Base-by-base conservation (phyloP, 2,888 invertebrate species). In the Drosophila mimica region DNA sequence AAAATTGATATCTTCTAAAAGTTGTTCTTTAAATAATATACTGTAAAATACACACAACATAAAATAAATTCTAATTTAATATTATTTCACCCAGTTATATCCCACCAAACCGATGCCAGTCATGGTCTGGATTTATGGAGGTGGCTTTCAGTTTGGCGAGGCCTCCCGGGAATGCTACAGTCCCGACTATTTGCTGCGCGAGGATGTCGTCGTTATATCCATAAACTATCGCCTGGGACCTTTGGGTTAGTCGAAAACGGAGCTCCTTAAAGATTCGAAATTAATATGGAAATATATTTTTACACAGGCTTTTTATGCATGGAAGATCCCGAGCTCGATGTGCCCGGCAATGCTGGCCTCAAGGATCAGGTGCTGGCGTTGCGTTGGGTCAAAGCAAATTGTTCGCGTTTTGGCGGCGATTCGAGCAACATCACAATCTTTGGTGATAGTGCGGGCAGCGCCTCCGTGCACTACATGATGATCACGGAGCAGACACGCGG, bases 71-170 rank as follows among this genome's bases (percentile, higher is more conserved):
- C 4, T 8, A 8, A 25, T 15, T 1, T 38, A 17, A 51, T 51
- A 4, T 25, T 3, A 3, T n/a, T 0, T 11, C 5, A 4, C 8
- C 20, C 34, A 93, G 92, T 76, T 93, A 33, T 90, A 91, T 70
- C 92, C 92, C 52, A 71, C 70, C 25, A 91, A 90, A 60, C 91
- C 91, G 0, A 78, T 91, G 76, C 93, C 93, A 5, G 93, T 94
- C 2, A 94, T 94, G 94, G 93, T 94, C 20, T 94, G 93, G 92
- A 94, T 94, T 66, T 94, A 94, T 81, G 94, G 94, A n/a, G 94
- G 94, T 0, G 94, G 93, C 38, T 94, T 94, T 76, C 93, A 93
- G 66, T 91, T 91, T 62, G 94, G 94, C 13, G 94, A 93, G 38
- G 93, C 94, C 56, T 91, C 93, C 64, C 89, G 92, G 8, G 92